Evolutionary conservation across 2,113 vertebrate genomes (phyloP), one percentile per base, ranked within the genome.

Genomic region (Chlorodrepanis virens): DNA sequence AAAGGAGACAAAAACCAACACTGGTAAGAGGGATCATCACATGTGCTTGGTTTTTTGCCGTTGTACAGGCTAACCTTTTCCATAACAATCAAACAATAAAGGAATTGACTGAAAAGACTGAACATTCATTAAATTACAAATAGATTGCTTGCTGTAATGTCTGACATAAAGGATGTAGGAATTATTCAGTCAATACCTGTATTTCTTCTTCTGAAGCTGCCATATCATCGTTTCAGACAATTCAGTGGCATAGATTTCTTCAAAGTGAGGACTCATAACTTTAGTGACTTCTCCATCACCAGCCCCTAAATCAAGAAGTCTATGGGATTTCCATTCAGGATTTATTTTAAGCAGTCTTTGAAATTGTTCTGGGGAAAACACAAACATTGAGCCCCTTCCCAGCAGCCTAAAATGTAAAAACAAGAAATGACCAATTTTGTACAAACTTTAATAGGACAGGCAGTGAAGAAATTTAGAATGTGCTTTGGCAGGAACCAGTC

Each of bases 311-410:
- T 99, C 99, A 1, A 99, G 98, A 45, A 99, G 98, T 80, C 98
- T 98, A 53, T 98, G 97, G 13, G 98, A 98, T 97, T 97, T 99
- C 99, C 99, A 99, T 60, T 99, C 99, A 1, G 98, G 98, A 53
- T 97, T 97, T 84, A 99, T 98, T 96, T 94, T 98, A 78, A 99
- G 98, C 91, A 99, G 98, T 93, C 94, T 98, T 94, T 98, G 98
- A 98, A 99, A 99, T 61, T 99, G 99, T 87, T 99, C 98, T 65
- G 97, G 95, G 12, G 99, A 99, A 96, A 99, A 99, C 71, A 99
- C 99, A 94, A 99, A 99, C 99, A 99, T 99, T 31, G 99, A 99
- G 74, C 99, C 99, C 28, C 99, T 98, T 89, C 99, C 99, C 93
- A 99, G 98, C 93, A 99, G 98, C 96, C 99, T 99, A 97, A 78